Conservation (phyloP, 2,888 invertebrate genomes). For the Thecocarcelia acutangulata region DNA sequence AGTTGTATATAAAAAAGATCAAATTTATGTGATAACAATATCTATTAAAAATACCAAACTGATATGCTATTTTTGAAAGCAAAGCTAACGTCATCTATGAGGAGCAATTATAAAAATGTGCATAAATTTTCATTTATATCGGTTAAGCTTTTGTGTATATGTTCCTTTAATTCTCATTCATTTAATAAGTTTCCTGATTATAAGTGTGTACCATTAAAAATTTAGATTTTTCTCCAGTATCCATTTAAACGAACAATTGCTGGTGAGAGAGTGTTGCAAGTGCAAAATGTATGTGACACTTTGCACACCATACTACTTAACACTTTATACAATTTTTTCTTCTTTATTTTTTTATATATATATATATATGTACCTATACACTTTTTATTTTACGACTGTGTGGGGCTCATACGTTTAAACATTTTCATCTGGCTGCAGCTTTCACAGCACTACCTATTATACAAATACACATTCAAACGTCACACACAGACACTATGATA, state of each 20-base stretch:
- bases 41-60: no score
- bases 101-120: background rate
- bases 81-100: no score
- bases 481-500: background rate
- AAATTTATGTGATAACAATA: no score
- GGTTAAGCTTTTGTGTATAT: constrained; percentile 29
- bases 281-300: constrained; percentile 63
- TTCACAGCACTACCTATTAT: constrained; percentile 21
- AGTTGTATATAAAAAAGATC: no score
- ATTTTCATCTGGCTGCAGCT: constrained; percentile 14
- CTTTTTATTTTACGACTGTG: background rate
- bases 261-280: constrained; percentile 17
- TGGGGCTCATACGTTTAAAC: background rate
- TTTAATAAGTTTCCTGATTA: constrained; percentile 59
- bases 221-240: constrained; percentile 41
- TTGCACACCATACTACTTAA: constrained; percentile 58
- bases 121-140: background rate
- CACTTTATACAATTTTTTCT: constrained; percentile 40
- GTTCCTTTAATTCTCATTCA: constrained; percentile 38
- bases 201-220: constrained; percentile 50
- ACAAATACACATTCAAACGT: background rate
- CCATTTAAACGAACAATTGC: background rate
- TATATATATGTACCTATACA: background rate
- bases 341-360: background rate
- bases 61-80: no score